Percentiles rank a stretch among this genome's conserved stretches.
phyloP scores from a whole-genome alignment of 1,140 invertebrate species.

The Diplogasteroides magnus region DNA sequence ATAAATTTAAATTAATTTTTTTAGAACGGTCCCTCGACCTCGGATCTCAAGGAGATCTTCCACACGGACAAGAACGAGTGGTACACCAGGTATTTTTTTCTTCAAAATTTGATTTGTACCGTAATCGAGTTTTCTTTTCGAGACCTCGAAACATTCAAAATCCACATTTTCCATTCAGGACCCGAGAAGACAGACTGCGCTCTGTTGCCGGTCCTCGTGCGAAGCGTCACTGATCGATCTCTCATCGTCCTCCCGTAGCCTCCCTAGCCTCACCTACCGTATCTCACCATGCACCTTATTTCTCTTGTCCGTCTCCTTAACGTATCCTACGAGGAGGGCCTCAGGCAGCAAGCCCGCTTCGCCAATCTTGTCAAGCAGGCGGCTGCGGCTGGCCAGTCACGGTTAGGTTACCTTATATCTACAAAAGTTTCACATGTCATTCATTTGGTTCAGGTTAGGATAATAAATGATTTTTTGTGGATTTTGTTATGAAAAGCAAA shows the following conservation, averaged over 20 bases:
- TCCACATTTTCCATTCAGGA: constrained; percentile 2
- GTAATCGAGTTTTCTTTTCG: not conserved
- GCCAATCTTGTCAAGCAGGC: constrained; percentile 28
- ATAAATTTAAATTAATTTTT: not conserved
- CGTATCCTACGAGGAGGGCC: constrained; percentile 37
- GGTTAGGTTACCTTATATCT: too few species aligned
- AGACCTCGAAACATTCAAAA: not conserved
- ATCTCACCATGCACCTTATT: not conserved
- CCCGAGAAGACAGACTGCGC: constrained; percentile 46
- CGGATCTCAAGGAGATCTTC: constrained; percentile 36
- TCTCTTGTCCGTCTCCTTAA: constrained; percentile 37
- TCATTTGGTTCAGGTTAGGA: not conserved
- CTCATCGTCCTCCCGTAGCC: constrained; percentile 4
- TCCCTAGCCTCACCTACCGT: not conserved
- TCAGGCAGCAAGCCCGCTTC: constrained; percentile 37
- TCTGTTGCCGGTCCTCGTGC: constrained; percentile 37
- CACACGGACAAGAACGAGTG: constrained; percentile 38
- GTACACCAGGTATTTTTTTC: constrained; percentile 22
- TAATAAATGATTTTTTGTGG: not conserved
- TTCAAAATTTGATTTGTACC: not conserved
- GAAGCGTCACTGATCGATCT: constrained; percentile 19
- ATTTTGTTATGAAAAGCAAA: constrained; percentile 7
- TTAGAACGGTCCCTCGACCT: constrained; percentile 23
- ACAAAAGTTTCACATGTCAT: not conserved
- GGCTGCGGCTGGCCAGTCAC: too few species aligned